phyloP scores from a whole-genome alignment of 2,113 vertebrate species.

The Eptesicus fuscus region DNA sequence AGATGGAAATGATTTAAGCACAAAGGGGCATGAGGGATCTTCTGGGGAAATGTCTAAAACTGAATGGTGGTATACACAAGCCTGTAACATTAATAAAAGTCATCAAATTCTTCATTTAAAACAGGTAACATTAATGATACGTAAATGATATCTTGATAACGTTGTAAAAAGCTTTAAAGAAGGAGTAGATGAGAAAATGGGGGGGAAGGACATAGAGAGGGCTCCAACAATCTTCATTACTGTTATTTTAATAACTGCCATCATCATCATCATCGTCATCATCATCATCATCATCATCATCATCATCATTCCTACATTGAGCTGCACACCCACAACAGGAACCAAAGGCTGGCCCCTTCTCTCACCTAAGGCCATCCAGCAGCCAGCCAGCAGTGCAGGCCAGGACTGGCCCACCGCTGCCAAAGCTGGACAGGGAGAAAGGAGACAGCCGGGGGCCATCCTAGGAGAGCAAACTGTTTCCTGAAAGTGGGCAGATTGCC shows the following conservation, averaged over 20 bases:
- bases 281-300: too few species aligned
- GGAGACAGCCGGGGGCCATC: not conserved
- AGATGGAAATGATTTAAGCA: not conserved
- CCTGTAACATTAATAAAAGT: not conserved
- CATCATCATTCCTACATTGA: not conserved
- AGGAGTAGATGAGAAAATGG: not conserved
- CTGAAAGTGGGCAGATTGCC: not conserved
- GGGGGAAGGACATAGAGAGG: not conserved
- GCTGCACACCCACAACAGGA: not conserved
- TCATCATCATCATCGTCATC: not conserved
- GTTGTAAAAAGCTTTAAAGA: not conserved
- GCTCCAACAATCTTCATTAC: not conserved
- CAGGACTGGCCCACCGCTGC: not conserved
- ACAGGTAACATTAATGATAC: not conserved
- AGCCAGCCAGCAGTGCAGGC: not conserved
- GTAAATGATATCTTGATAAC: not conserved
- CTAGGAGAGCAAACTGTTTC: not conserved
- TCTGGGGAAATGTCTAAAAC: not conserved
- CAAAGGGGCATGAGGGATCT: not conserved
- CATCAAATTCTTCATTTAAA: not conserved
- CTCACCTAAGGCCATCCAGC: not conserved
- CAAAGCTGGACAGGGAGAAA: not conserved
- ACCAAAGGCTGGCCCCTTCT: not conserved
- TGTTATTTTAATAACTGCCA: not conserved
- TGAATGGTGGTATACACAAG: not conserved